Evolutionary conservation across 1,140 invertebrate species (phyloP).

Genomic region (Drosophila varians): DNA sequence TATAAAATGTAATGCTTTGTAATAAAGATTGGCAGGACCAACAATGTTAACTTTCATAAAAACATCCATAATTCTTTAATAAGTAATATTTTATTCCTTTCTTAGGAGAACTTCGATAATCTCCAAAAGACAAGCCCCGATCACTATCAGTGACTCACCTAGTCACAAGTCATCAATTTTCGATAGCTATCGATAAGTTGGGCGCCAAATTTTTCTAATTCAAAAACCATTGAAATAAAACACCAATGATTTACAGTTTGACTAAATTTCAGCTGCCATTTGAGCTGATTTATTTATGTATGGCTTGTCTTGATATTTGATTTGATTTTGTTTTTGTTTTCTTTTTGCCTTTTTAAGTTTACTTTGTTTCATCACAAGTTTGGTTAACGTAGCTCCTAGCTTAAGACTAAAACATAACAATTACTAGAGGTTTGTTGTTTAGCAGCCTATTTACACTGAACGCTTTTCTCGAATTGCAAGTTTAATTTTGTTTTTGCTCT

Average conservation of each 20-base stretch:
- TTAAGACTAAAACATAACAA: slow-evolving; percentile 71
- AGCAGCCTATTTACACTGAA: slow-evolving; percentile 53
- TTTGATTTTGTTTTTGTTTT: slow-evolving; percentile 6
- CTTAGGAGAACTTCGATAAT: too few species aligned
- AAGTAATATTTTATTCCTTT: too few species aligned
- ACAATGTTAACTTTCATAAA: too few species aligned
- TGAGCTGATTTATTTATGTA: slow-evolving; percentile 45
- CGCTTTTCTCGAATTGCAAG: slow-evolving; percentile 30
- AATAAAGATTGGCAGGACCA: too few species aligned
- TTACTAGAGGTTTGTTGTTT: slow-evolving; percentile 51
- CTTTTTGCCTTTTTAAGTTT: slow-evolving; percentile 66
- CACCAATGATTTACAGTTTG: slow-evolving; percentile 35
- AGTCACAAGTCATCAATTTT: not conserved
- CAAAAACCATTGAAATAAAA: slow-evolving; percentile 24
- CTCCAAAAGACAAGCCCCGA: too few species aligned
- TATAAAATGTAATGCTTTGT: too few species aligned
- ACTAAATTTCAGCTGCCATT: slow-evolving; percentile 31
- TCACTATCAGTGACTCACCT: too few species aligned
- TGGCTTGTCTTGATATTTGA: slow-evolving; percentile 36
- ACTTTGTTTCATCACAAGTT: slow-evolving; percentile 73
- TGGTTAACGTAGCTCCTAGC: slow-evolving; percentile 67
- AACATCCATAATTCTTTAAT: too few species aligned
- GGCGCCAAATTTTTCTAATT: slow-evolving; percentile 10
- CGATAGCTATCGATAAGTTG: not conserved
- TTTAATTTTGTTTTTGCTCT: slow-evolving; percentile 41